phyloP scores from a whole-genome alignment of 2,888 invertebrate species.

The Apamea epomidion region DNA sequence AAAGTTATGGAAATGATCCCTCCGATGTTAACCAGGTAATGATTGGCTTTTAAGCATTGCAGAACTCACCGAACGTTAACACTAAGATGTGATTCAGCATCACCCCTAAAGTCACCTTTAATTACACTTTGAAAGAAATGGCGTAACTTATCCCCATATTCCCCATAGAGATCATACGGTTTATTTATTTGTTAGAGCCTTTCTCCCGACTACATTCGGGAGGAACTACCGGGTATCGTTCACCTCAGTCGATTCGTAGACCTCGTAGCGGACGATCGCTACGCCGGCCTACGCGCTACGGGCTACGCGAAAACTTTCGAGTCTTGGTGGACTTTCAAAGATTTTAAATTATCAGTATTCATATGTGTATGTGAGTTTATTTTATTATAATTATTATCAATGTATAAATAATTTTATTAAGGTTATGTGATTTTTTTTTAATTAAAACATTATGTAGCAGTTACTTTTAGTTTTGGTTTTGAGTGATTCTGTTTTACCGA shows the following conservation, averaged over 20 bases:
- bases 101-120: neutral
- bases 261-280: conserved; percentile 73
- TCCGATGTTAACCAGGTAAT: neutral
- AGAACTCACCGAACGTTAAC: neutral
- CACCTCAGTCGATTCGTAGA: conserved; percentile 70
- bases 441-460: neutral
- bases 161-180: conserved; percentile 1
- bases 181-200: conserved; percentile 28
- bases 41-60: neutral
- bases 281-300: conserved; percentile 60
- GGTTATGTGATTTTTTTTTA: neutral
- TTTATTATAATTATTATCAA: neutral
- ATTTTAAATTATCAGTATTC: neutral
- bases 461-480: neutral
- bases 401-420: neutral
- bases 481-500: conserved; percentile 2
- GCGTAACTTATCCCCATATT: conserved; percentile 1
- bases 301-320: conserved; percentile 70
- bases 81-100: neutral
- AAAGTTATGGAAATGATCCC: neutral
- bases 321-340: conserved; percentile 14
- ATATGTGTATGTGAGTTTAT: conserved; percentile 10
- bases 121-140: conserved; percentile 2
- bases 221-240: conserved; percentile 1
- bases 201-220: conserved; percentile 21